Evolutionary conservation across 2,797 vertebrate genomes (phyloP), one percentile per base, ranked within the genome.

Genomic region (Acanthurus leucopareius): DNA sequence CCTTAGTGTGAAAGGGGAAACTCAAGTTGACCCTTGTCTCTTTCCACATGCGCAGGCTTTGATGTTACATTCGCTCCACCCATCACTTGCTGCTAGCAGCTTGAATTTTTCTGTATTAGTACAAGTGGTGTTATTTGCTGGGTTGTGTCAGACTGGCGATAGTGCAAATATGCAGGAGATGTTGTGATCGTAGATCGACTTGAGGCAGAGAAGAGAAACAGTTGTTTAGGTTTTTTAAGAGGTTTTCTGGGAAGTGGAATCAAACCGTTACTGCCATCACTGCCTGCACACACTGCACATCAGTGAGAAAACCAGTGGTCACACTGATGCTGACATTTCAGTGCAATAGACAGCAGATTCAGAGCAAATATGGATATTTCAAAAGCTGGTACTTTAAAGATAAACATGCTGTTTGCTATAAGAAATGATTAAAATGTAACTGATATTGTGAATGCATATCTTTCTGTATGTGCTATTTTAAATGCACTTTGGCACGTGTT

Each of bases 71-170:
- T 4, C 3, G 59, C 88, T 86, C 84, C 86, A 69, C 87, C 90
- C 84, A 68, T 49, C 77, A 38, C 87, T 83, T 62, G 74, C 88
- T 87, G 86, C 79, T 84, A 89, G 91, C 87, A 89, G 87, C 84
- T 86, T 86, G 87, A 86, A 89, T 25, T 25, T 25, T 56, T 51
- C 76, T 64, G 75, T 79, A 69, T 86, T 75, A 71, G 67, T 74
- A 58, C 63, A 81, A 68, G 75, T 49, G 77, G 61, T 77, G 88
- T 70, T 83, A 75, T 90, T 81, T 53, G 40, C 40, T 15, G 73
- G 69, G 75, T 86, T 73, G 75, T 63, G 52, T 35, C 22, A 68
- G 85, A 74, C 6, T 75, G 61, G 53, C 61, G 75, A 73, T 68
- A 40, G 49, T 11, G 25, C 79, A 78, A 69, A 66, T 75, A 65